Evolutionary conservation across 92 coral and sea anemone species (phyloP).

Genomic region (Porites evermanni): DNA sequence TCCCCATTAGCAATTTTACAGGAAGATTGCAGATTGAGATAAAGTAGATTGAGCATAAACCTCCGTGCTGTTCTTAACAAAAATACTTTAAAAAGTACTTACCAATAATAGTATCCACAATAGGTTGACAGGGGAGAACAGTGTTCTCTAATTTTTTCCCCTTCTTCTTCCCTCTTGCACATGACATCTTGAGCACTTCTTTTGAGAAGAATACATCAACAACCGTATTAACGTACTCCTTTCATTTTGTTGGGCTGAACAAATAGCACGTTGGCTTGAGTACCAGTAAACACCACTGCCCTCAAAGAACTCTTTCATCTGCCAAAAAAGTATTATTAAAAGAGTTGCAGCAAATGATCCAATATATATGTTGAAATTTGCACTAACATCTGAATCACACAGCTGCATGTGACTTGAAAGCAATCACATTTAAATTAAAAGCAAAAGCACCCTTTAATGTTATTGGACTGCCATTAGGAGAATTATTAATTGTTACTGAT

Average conservation of each 20-base stretch:
- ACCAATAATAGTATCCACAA: slow-evolving; percentile 48
- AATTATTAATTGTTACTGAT: no score
- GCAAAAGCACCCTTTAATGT: no score
- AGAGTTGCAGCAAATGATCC: no score
- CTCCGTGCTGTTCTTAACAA: neutral
- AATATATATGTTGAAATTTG: no score
- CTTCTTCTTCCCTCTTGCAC: slow-evolving; percentile 56
- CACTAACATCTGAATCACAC: no score
- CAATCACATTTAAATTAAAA: no score
- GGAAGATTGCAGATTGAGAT: neutral
- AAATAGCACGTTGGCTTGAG: slow-evolving; percentile 23
- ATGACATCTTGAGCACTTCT: slow-evolving; percentile 32
- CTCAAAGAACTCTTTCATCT: slow-evolving; percentile 61
- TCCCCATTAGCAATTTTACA: neutral
- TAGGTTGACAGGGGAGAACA: slow-evolving; percentile 40
- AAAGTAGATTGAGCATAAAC: no score
- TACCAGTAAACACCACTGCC: slow-evolving; percentile 60
- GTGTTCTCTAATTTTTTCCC: slow-evolving; percentile 39
- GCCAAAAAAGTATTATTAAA: neutral
- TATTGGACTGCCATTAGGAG: no score
- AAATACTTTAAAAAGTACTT: neutral
- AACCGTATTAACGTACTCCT: slow-evolving; percentile 40
- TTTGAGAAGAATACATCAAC: slow-evolving; percentile 55
- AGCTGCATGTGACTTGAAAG: no score
- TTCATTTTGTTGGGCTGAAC: slow-evolving; percentile 50